Evolutionary conservation across 2,113 vertebrate species (phyloP).

Genomic region (Porphyrio hochstetteri): DNA sequence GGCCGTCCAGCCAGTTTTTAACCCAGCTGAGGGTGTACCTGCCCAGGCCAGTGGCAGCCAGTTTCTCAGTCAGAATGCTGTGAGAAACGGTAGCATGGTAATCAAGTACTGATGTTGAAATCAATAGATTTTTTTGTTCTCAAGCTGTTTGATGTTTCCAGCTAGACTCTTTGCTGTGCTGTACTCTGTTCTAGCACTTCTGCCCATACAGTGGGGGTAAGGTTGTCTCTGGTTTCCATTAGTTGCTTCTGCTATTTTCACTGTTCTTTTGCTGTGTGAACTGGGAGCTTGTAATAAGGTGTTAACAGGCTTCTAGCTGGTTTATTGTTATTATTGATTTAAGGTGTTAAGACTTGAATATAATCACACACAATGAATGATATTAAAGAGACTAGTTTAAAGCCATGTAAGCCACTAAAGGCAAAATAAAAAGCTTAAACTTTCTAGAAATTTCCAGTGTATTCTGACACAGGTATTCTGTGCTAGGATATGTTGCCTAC

Average conservation of each 20-base stretch:
- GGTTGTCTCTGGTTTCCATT: slow-evolving; percentile 60
- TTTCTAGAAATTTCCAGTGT: background rate
- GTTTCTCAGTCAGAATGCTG: too few relatives aligned
- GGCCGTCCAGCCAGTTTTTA: too few relatives aligned
- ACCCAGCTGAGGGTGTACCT: too few relatives aligned
- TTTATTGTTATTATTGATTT: slow-evolving; percentile 51
- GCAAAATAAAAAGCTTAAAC: background rate
- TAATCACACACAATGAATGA: slow-evolving; percentile 15
- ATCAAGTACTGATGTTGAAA: background rate
- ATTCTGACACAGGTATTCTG: background rate
- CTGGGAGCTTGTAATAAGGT: slow-evolving; percentile 58
- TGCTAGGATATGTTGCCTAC: background rate
- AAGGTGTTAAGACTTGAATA: slow-evolving; percentile 61
- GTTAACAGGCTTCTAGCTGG: slow-evolving; percentile 65
- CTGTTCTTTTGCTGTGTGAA: background rate
- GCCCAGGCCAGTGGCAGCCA: too few relatives aligned
- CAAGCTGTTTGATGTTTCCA: background rate
- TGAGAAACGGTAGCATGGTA: background rate
- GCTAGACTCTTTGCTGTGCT: background rate
- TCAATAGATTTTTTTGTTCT: background rate
- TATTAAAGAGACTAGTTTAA: slow-evolving; percentile 33
- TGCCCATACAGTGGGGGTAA: background rate
- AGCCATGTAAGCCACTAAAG: background rate
- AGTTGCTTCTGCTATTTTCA: slow-evolving; percentile 5
- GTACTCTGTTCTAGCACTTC: background rate